phyloP scores from a whole-genome alignment of 2,888 invertebrate species.

The Boloria selene region DNA sequence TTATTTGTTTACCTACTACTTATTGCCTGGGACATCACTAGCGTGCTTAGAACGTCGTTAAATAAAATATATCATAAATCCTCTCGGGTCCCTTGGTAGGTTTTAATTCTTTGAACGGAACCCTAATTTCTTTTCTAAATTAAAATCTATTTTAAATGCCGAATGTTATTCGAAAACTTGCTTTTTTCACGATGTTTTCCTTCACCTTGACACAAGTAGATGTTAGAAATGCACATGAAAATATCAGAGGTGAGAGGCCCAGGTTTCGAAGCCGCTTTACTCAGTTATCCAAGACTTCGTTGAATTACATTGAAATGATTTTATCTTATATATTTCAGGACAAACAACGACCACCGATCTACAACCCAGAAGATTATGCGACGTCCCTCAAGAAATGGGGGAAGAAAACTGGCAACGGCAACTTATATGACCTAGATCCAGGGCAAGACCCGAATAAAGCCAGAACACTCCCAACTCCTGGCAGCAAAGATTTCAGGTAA shows the following conservation, averaged over 20 bases:
- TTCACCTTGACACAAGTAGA: too few species aligned
- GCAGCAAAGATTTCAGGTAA: conserved; percentile 77
- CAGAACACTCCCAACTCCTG: conserved; percentile 66
- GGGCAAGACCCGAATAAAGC: conserved; percentile 66
- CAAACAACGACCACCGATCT: conserved; percentile 92
- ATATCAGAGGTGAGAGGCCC: too few species aligned
- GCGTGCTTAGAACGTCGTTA: background rate
- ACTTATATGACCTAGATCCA: conserved; percentile 64
- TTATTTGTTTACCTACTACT: background rate
- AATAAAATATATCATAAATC: too few species aligned
- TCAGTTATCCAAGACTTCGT: too few species aligned
- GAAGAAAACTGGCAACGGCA: conserved; percentile 80
- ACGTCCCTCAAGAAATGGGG: conserved; percentile 91
- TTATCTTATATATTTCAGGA: conserved; percentile 78
- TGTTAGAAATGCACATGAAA: too few species aligned
- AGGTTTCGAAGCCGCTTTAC: too few species aligned
- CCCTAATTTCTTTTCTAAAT: too few species aligned
- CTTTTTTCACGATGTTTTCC: too few species aligned
- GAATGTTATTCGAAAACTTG: too few species aligned
- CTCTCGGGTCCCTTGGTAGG: too few species aligned
- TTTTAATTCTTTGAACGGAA: too few species aligned
- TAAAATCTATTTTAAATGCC: too few species aligned
- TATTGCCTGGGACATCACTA: background rate
- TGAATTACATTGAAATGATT: background rate
- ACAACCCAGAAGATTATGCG: conserved; percentile 95